These are phyloP conservation scores for Thamnophis sirtalis DNA, from an alignment of 2,113 vertebrate species.

Conservation along the genomic window DNA sequence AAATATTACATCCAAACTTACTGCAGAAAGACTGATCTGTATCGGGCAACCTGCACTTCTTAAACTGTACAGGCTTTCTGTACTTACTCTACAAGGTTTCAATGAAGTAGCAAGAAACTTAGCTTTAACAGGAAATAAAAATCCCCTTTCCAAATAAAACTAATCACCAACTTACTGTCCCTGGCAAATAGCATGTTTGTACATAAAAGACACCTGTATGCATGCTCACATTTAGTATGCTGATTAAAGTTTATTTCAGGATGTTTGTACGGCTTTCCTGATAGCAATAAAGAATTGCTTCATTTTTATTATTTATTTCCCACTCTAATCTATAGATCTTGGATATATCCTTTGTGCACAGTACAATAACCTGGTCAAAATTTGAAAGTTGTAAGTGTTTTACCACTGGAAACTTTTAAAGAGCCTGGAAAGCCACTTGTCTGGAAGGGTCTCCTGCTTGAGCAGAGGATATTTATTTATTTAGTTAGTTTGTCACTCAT, in stretches of 20 bases:
- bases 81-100: background rate
- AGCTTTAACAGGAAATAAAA: background rate
- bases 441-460: background rate
- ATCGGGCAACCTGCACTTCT: background rate
- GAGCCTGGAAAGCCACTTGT: background rate
- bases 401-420: background rate
- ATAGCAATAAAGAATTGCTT: background rate
- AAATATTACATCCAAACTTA: background rate
- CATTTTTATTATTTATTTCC: background rate
- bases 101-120: background rate
- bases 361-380: background rate
- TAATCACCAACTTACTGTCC: background rate
- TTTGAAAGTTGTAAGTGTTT: background rate
- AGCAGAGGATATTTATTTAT: background rate
- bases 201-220: background rate
- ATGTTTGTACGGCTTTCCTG: background rate
- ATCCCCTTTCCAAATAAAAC: background rate
- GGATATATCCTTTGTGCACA: background rate
- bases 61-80: background rate
- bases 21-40: too few species aligned
- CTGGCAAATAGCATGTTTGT: background rate
- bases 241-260: background rate
- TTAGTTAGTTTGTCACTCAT: too few species aligned
- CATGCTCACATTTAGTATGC: background rate
- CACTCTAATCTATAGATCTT: background rate